Base-by-base conservation (phyloP, 2,888 invertebrate species). In the Chrysodeixis includens region DNA sequence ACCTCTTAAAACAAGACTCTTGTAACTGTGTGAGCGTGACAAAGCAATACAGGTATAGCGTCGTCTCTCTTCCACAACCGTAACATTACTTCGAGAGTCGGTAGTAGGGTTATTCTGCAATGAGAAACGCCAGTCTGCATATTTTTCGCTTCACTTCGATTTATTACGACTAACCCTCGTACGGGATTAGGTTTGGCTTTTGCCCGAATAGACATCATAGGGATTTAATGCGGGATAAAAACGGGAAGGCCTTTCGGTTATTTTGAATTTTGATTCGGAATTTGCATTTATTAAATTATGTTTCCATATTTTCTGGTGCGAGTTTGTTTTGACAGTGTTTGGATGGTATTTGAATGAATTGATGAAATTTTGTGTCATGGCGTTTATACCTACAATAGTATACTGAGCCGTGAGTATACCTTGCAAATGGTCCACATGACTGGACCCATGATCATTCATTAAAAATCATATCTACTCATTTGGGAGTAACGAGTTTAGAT, bases 111-210 rank as follows among this genome's bases (percentile, higher is more conserved):
- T n/a, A n/a, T n/a, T 70, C 61, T 76, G 71, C 79, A 78, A 71
- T 76, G 69, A 65, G 68, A 73, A 73, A 26, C 66, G 65, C 80
- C 59, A 77, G 72, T 76, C 74, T 71, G 82, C 81, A 79, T 71
- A 79, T 80, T 84, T 81, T 78, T 64, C 65, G 74, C 74, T 73
- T 53, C 73, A 32, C 52, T 73, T 69, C 64, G 67, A 78, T 79
- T 83, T 83, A 78, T 75, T 68, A 80, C 71, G 61, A 32, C 55
- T 69, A n/a, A n/a, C 46, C 62, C 61, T 63, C 51, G 69, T 64
- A 62, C 55, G 30, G 71, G 71, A 74, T 75, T 81, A 76, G 73
- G 64, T 57, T 76, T 71, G 72, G 66, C 71, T 81, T 82, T 77
- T 73, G 70, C 67, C 68, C 60, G 63, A 60, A 56, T 77, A 63